Conservation (phyloP, 2,888 invertebrate species). For the Tetragnatha montana region DNA sequence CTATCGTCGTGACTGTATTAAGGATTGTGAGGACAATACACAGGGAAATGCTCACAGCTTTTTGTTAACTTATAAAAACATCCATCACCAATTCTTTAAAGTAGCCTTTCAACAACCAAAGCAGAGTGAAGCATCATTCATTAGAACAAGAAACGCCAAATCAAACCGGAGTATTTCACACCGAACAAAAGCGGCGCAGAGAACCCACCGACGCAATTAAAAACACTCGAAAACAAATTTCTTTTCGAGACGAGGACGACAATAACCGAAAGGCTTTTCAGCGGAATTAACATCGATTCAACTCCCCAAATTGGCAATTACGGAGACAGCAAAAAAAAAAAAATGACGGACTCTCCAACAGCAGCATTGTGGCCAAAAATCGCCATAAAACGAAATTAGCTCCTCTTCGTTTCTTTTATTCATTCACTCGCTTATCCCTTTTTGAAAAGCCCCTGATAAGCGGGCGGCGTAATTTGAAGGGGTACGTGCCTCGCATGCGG, state of each 20-base stretch:
- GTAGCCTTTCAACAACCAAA: no score
- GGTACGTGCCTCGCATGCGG: slow-evolving; percentile 37
- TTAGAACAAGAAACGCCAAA: neutral
- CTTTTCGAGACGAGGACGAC: neutral
- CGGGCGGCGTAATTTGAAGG: slow-evolving; percentile 36
- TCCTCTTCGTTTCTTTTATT: slow-evolving; percentile 15
- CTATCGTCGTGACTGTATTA: no score
- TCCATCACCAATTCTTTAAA: no score
- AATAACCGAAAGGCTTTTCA: neutral
- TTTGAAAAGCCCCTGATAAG: neutral
- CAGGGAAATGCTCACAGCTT: no score
- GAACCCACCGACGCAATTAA: neutral
- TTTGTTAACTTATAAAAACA: no score
- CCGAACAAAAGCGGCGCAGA: neutral
- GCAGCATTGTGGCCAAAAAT: slow-evolving; percentile 7
- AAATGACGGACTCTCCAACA: neutral
- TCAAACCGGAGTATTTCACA: neutral
- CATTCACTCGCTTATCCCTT: neutral
- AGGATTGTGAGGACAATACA: no score
- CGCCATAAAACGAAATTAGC: slow-evolving; percentile 31
- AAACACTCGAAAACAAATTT: neutral
- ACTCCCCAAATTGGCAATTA: neutral
- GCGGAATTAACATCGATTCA: neutral
- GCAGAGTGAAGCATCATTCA: neutral
- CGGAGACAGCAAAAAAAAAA: neutral